Evolutionary conservation across 2,113 vertebrate species (phyloP), one percentile per base, ranked within the genome.

Genomic region (Phrynocephalus versicolor): DNA sequence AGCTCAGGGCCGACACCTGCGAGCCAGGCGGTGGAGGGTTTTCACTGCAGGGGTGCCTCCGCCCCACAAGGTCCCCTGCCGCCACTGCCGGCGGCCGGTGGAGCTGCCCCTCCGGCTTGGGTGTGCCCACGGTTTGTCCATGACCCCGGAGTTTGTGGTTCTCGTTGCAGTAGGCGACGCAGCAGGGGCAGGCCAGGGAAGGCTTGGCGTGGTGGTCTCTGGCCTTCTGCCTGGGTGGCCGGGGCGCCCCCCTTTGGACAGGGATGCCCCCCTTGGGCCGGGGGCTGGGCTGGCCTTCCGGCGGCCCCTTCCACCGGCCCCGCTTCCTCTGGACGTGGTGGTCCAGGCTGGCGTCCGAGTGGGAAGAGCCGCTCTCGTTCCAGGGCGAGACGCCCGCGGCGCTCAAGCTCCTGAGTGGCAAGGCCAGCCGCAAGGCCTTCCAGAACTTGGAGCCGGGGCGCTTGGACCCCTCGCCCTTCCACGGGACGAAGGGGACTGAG

Each of bases 331-430:
- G 97, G 86, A 90, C 85, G 0, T 70, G 95, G 91, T 97, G 95
- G 91, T 97, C 93, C 18, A 96, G 90, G 3, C 97, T 98, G 86
- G 98, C 94, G 93, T 99, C 98, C 0, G 98, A 98, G 90, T 98
- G 98, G 0, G 98, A 98, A 1, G 98, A 99, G 1, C 97, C 97
- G 96, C 98, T 99, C 90, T 99, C 98, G 0, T 98, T 98, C 95
- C 98, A 95, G 89, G 97, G 94, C 0, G 95, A 67, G 23, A 97
- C 94, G 23, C 97, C 95, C 23, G 58, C 1, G 0, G 97, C 87
- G 0, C 95, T 96, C 9, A 99, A 95, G 5, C 97, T 98, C 58
- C 96, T 94, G 62, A 98, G 90, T 0, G 98, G 98, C 89, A 99
- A 93, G 1, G 97, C 96, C 1, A 99, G 92, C 60, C 97, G 89